These are phyloP conservation scores for Drosophila pseudoobscura DNA, from an alignment of 1,140 invertebrate species.

Conservation along the genomic window DNA sequence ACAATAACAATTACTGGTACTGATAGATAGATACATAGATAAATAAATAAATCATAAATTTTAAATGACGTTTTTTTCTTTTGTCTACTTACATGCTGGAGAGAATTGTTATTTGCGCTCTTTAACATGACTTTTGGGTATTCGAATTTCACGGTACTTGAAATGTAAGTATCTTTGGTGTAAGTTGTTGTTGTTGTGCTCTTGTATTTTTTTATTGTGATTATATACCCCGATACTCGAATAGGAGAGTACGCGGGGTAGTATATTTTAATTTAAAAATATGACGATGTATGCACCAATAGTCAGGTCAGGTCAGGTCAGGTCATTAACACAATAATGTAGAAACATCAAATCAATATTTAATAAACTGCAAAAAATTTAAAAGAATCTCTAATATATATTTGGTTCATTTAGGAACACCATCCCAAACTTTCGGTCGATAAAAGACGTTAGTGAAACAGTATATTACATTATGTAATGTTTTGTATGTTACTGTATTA, in stretches of 20 bases:
- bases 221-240: no score
- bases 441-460: no score
- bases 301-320: not conserved
- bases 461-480: no score
- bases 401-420: no score
- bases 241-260: no score
- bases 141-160: slow-evolving; percentile 53
- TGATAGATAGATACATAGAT: slow-evolving; percentile 22
- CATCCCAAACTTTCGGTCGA: no score
- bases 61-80: slow-evolving; percentile 21
- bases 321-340: not conserved
- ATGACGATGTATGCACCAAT: slow-evolving; percentile 18
- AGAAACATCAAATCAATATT: slow-evolving; percentile 26
- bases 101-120: slow-evolving; percentile 76
- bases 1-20: not conserved
- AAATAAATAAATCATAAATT: slow-evolving; percentile 16
- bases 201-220: slow-evolving; percentile 9
- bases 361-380: slow-evolving; percentile 7
- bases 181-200: slow-evolving; percentile 36
- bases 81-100: slow-evolving; percentile 74
- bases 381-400: slow-evolving; percentile 1
- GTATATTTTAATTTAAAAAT: slow-evolving; percentile 28
- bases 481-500: no score
- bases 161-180: slow-evolving; percentile 24
- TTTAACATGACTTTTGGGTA: slow-evolving; percentile 71